These are phyloP conservation scores for Menidia menidia DNA, from an alignment of 2,797 vertebrate genomes.

Conservation along the genomic window DNA sequence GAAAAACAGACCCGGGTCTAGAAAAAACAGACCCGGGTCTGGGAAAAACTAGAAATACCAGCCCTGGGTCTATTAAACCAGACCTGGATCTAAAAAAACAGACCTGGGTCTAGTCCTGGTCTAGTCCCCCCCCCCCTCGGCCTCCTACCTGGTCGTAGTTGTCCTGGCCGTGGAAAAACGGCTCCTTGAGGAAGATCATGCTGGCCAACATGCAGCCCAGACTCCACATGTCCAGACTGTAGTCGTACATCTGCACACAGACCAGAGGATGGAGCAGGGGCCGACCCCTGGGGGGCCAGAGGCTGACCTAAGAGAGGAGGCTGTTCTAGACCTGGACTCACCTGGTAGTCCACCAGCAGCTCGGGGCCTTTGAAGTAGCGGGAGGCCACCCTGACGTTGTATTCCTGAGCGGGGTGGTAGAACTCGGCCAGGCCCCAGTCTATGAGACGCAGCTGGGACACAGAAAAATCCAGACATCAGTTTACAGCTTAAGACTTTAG, in stretches of 20 bases:
- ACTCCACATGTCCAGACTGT: constrained; percentile 99
- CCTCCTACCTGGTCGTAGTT: constrained; percentile 98
- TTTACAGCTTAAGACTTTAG: not conserved
- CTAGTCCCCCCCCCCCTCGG: too few species aligned
- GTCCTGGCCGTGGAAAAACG: constrained; percentile 98
- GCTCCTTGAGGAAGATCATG: constrained; percentile 99
- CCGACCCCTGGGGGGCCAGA: too few species aligned
- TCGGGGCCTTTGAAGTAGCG: constrained; percentile 99
- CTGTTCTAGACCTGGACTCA: constrained; percentile 56
- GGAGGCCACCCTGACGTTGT: constrained; percentile 97
- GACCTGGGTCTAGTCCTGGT: too few species aligned
- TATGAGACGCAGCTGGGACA: constrained; percentile 92
- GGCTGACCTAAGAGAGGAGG: too few species aligned
- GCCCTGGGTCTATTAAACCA: too few species aligned
- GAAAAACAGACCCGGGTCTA: too few species aligned
- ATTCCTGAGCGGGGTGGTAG: constrained; percentile 98
- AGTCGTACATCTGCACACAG: constrained; percentile 93
- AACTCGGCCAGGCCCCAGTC: constrained; percentile 98
- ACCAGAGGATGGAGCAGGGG: not conserved
- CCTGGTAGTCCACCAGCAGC: constrained; percentile 99
- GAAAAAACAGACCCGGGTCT: too few species aligned
- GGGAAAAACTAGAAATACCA: too few species aligned
- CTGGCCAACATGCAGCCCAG: constrained; percentile 99
- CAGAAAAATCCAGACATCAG: not conserved
- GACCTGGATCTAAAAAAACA: too few species aligned